Conservation (phyloP, 2,113 vertebrate genomes). For the Chlamydotis undulata region DNA sequence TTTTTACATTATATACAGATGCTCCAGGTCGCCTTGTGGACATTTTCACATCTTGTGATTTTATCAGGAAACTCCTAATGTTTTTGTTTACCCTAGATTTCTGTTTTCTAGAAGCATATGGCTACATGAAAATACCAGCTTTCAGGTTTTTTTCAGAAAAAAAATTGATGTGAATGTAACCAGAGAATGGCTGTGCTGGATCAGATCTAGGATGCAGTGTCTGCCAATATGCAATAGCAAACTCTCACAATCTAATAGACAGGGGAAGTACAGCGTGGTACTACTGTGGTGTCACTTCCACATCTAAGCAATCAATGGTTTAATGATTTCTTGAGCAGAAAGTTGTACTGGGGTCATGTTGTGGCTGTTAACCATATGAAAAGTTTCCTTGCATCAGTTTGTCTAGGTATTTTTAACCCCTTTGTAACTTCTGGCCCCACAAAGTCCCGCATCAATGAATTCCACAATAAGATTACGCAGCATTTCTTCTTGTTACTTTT, state of each 20-base stretch:
- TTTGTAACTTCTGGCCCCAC: neutral
- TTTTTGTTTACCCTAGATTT: neutral
- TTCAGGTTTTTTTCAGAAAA: neutral
- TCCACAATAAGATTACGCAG: neutral
- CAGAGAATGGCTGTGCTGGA: neutral
- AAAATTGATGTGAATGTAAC: neutral
- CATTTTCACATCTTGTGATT: neutral
- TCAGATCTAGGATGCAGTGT: neutral
- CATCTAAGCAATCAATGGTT: neutral
- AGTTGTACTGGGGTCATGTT: neutral
- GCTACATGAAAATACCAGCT: neutral
- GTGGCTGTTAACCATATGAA: neutral
- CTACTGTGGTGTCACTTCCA: neutral
- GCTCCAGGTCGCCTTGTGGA: neutral
- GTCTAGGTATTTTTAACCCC: neutral
- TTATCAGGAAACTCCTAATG: neutral
- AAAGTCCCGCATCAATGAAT: neutral
- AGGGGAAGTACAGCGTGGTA: neutral
- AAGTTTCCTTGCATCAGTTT: neutral
- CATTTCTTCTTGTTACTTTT: neutral
- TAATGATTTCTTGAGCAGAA: constrained; percentile 1
- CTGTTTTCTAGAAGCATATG: neutral
- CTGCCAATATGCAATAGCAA: neutral
- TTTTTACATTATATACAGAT: neutral
- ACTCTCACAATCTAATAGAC: neutral